Evolutionary conservation across 1,140 invertebrate species (phyloP).

Genomic region (Lineus longissimus): DNA sequence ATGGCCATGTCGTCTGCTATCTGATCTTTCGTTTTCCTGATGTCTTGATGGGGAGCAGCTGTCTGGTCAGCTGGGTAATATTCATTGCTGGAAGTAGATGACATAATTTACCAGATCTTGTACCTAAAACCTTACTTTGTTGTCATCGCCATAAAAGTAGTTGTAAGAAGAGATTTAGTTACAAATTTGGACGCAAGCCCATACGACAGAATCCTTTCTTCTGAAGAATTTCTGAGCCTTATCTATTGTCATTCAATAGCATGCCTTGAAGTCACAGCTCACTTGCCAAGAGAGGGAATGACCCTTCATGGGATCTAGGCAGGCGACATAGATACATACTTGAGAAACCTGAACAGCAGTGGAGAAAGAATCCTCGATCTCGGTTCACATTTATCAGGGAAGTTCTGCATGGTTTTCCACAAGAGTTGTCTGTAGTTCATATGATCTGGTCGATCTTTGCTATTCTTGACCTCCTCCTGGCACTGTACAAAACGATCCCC

Average conservation of each 20-base stretch:
- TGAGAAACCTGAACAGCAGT: conserved; percentile 75
- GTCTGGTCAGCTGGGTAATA: conserved; percentile 36
- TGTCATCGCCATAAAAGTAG: not conserved
- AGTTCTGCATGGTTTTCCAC: conserved; percentile 72
- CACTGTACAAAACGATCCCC: not conserved
- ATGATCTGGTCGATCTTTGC: conserved; percentile 57
- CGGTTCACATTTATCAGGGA: conserved; percentile 70
- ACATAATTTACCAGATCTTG: not conserved
- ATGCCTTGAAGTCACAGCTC: too few species aligned
- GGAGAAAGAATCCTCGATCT: conserved; percentile 74
- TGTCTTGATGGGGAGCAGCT: conserved; percentile 43
- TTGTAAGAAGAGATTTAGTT: not conserved
- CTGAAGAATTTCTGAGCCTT: too few species aligned
- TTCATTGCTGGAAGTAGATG: conserved; percentile 37
- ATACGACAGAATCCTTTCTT: not conserved
- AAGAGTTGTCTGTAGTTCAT: conserved; percentile 73
- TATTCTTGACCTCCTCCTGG: not conserved
- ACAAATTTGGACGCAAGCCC: not conserved
- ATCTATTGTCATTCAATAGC: too few species aligned
- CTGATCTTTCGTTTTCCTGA: conserved; percentile 48
- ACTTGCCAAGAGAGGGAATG: too few species aligned
- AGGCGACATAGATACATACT: too few species aligned
- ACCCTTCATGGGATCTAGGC: too few species aligned
- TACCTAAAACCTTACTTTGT: not conserved
- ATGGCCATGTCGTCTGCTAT: conserved; percentile 15